phyloP scores from a whole-genome alignment of 1,140 invertebrate species.

The Drosophila bocki region DNA sequence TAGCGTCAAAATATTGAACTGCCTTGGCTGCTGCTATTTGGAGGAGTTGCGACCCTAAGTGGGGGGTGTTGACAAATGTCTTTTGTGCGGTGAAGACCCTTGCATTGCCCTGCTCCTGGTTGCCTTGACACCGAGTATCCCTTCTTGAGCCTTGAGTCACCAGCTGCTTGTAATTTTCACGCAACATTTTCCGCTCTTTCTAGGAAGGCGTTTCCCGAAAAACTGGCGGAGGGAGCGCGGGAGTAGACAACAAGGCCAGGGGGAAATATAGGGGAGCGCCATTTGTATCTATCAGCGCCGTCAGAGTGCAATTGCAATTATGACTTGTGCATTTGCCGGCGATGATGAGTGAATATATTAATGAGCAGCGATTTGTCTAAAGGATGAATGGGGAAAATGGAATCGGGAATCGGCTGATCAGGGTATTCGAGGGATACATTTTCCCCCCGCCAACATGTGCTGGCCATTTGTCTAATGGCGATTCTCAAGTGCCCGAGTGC shows the following conservation, averaged over 20 bases:
- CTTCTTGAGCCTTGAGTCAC: constrained; percentile 29
- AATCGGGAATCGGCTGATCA: background rate
- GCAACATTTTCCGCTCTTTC: constrained; percentile 72
- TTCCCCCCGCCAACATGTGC: constrained; percentile 34
- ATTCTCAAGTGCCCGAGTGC: constrained; percentile 44
- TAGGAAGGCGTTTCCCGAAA: constrained; percentile 57
- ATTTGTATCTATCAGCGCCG: constrained; percentile 78
- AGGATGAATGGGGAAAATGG: constrained; percentile 16
- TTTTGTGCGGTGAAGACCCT: constrained; percentile 59
- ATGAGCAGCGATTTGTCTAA: constrained; percentile 79
- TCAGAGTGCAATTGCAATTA: constrained; percentile 76
- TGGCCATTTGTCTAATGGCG: constrained; percentile 67
- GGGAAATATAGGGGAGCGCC: constrained; percentile 20
- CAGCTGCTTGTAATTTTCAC: constrained; percentile 81
- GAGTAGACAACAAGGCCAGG: constrained; percentile 9
- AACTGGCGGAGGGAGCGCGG: background rate
- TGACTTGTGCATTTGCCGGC: constrained; percentile 68
- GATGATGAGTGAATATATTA: constrained; percentile 83
- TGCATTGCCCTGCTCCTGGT: constrained; percentile 8
- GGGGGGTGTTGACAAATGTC: constrained; percentile 81
- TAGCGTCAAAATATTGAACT: constrained; percentile 75
- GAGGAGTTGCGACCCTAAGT: constrained; percentile 56
- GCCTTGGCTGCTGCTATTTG: constrained; percentile 1
- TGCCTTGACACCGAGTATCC: constrained; percentile 21
- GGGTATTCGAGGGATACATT: background rate